Evolutionary conservation across 2,113 vertebrate species (phyloP).

Genomic region (Podarcis raffonei): DNA sequence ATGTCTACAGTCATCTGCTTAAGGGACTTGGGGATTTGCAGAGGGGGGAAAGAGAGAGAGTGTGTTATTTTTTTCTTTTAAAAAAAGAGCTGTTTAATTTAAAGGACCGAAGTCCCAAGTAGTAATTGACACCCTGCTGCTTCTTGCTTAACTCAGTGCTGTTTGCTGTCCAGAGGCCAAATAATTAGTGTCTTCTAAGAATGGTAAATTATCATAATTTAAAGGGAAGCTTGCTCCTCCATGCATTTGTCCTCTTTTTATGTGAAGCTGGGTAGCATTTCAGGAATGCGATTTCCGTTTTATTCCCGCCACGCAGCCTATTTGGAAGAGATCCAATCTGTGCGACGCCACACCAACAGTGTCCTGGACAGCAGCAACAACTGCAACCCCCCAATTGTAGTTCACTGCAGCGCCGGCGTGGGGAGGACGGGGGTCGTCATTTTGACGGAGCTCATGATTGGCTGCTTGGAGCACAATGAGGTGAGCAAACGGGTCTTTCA

Average conservation of each 20-base stretch:
- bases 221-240: slow-evolving; percentile 23
- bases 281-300: slow-evolving; percentile 32
- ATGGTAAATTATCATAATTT: slow-evolving; percentile 55
- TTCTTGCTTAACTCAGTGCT: slow-evolving; percentile 60
- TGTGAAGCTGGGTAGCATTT: neutral
- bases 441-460: slow-evolving; percentile 93
- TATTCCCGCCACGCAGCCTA: slow-evolving; percentile 80
- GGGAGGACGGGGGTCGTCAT: slow-evolving; percentile 92
- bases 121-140: slow-evolving; percentile 76
- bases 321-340: slow-evolving; percentile 93
- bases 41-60: slow-evolving; percentile 58
- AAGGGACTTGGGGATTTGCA: slow-evolving; percentile 75
- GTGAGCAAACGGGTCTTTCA: slow-evolving; percentile 68
- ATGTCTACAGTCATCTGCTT: slow-evolving; percentile 79
- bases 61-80: slow-evolving; percentile 66
- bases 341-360: slow-evolving; percentile 93
- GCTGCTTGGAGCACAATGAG: slow-evolving; percentile 93
- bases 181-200: slow-evolving; percentile 68
- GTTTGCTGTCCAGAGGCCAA: slow-evolving; percentile 59
- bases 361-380: slow-evolving; percentile 86
- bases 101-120: slow-evolving; percentile 67
- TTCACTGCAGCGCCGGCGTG: slow-evolving; percentile 92
- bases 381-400: slow-evolving; percentile 88
- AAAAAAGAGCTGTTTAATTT: slow-evolving; percentile 71
- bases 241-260: neutral